Base-by-base conservation (phyloP, 2,797 vertebrate species). In the Tadarida brasiliensis region DNA sequence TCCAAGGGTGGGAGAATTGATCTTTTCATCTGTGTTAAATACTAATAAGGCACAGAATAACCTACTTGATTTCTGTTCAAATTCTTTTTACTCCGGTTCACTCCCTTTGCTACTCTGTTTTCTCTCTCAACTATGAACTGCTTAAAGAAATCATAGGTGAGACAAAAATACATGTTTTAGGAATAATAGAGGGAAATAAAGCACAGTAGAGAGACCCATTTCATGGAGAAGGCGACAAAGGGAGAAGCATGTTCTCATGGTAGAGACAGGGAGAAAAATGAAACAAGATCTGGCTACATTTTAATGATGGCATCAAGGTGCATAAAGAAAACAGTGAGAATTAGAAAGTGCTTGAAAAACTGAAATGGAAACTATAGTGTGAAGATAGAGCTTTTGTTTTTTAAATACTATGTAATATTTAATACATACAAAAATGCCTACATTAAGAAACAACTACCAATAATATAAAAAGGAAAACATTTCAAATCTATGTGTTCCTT, bases 21-120 rank as follows among this genome's bases (percentile, higher is more conserved):
- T 51, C 19, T 86, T 87, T 87, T 77, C 8, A 81, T 57, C 7
- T 61, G 10, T 47, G 30, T 87, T 59, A 84, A 94, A 85, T 71
- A 93, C 65, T 84, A 17, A 35, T 44, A 90, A 44, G 11, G 11
- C 16, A 71, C 8, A 77, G 51, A 95, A 59, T 44, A 65, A 57
- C 22, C 35, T 84, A 22, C 2, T 80, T 61, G 28, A 97, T 73
- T 90, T 78, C 35, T 57, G 15, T 85, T 87, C 54, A 95, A 94
- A 84, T 59, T 68, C 24, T 63, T 89, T 70, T 86, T 22, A 20
- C 7, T 47, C 51, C 0, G 19, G 5, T 83, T 94, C 26, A 78
- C 33, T 91, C 39, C 11, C 28, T 83, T 89, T 39, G 14, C 9
- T 78, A 82, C 49, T 89, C 22, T 73, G 7, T 19, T 76, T 51